Evolutionary conservation across 2,888 invertebrate genomes (phyloP).

Genomic region (Thalpophila matura): DNA sequence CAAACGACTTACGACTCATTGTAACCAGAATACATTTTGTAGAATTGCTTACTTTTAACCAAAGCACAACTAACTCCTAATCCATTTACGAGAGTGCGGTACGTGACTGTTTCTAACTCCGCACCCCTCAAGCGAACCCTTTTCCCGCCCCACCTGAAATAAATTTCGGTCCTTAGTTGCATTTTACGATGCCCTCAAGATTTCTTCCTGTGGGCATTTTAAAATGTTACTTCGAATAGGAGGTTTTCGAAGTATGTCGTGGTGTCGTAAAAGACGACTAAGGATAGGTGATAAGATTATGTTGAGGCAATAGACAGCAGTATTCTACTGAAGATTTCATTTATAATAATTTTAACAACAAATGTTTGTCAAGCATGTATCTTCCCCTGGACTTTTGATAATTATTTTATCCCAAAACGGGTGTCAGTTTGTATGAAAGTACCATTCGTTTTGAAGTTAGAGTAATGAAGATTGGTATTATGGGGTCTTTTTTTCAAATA

Average conservation of each 20-base stretch:
- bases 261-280: constrained; percentile 19
- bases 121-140: constrained; percentile 38
- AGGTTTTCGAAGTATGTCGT: constrained; percentile 15
- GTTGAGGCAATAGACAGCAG: no score
- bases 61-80: constrained; percentile 34
- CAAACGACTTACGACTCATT: constrained; percentile 1
- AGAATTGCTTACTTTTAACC: constrained; percentile 22
- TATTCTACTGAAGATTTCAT: no score
- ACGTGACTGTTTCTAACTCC: constrained; percentile 40
- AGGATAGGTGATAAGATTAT: no score
- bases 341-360: no score
- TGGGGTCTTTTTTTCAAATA: no score
- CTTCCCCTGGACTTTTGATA: no score
- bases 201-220: constrained; percentile 41
- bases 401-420: no score
- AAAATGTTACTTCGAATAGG: constrained; percentile 37
- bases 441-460: no score
- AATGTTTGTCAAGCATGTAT: no score
- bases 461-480: no score
- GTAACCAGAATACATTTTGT: constrained; percentile 21
- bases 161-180: constrained; percentile 48
- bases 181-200: constrained; percentile 49
- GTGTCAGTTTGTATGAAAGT: no score
- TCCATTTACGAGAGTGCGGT: constrained; percentile 35
- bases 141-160: constrained; percentile 42